Evolutionary conservation across 1,140 invertebrate genomes (phyloP), one percentile per base, ranked within the genome.

Genomic region (Nebria ingens): DNA sequence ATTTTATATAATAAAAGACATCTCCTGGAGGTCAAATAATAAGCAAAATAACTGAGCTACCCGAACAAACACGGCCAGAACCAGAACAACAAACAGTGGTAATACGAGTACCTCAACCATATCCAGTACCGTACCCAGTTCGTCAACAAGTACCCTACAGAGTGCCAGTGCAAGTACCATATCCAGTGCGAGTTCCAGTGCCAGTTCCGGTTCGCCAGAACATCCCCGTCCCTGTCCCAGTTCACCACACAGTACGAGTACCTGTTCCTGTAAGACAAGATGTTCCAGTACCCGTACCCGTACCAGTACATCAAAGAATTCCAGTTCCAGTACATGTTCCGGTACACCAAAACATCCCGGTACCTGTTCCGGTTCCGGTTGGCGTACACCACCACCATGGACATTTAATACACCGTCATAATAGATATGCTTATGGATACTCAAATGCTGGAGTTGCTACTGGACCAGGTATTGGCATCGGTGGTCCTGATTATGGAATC

Each of bases 261-360:
- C 52, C 52, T 13, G n/a, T n/a, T 19, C 19, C 12, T 1, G 17
- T 45, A 15, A 12, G 13, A 9, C n/a, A 42, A 15, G 25, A 13
- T n/a, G 54, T 51, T 6, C 54, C 54, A 50, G 42, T 55, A 50
- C 40, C 42, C 6, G 19, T 55, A 19, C 54, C 42, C 6, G 19
- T 55, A 19, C 54, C 54, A 21, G 2, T 21, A 23, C 20, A 51
- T 15, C 20, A 20, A 12, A 19, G n/a, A 55, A 19, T 55, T n/a
- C 20, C 13, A 17, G n/a, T 21, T 22, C 34, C 13, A 13, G 21
- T 6, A 17, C 42, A 22, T 25, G n/a, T 21, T 22, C 34, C 13
- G 13, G 21, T 6, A 17, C 42, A 22, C 49, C 23, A 1, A 29
- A 6, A 34, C 6, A 34, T 34, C 6, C 25, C 25, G n/a, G n/a